Conservation (phyloP, 1,140 invertebrate genomes). For the Neelides sp. region DNA sequence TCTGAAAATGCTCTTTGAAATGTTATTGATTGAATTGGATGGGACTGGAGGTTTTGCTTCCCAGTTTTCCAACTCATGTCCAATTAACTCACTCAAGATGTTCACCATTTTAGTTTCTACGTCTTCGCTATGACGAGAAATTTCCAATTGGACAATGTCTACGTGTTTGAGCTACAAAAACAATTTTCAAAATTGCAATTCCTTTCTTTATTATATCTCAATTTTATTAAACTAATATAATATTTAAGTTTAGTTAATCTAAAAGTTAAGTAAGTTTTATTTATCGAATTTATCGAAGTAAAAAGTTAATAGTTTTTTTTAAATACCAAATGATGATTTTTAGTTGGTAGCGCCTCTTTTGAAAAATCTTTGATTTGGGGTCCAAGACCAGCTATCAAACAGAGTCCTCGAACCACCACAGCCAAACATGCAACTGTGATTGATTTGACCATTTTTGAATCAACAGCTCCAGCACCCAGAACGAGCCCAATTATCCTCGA, state of each 20-base stretch:
- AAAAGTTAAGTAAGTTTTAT: background rate
- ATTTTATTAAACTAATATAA: background rate
- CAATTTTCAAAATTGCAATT: background rate
- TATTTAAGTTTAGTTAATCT: conserved; percentile 3
- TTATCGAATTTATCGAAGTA: conserved; percentile 7
- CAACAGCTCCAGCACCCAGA: conserved; percentile 82
- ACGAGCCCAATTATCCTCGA: conserved; percentile 56
- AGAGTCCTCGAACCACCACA: conserved; percentile 72
- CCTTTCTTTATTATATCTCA: background rate
- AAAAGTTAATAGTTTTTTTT: too few relatives aligned
- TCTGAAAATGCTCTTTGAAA: conserved; percentile 46
- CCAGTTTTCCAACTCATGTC: conserved; percentile 65
- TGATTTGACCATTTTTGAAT: conserved; percentile 81
- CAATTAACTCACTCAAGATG: conserved; percentile 72
- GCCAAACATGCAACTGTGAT: conserved; percentile 91
- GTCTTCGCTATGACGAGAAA: conserved; percentile 76
- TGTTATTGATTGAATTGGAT: conserved; percentile 77
- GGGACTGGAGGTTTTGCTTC: conserved; percentile 89
- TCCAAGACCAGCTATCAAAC: conserved; percentile 55
- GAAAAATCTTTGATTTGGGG: conserved; percentile 46
- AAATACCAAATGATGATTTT: conserved; percentile 25
- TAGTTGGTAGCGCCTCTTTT: conserved; percentile 31
- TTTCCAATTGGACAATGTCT: conserved; percentile 46
- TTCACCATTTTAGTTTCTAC: conserved; percentile 79
- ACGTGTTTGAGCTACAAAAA: conserved; percentile 27